Conservation (phyloP, 2,888 invertebrate genomes). For the Rhagium mordax region DNA sequence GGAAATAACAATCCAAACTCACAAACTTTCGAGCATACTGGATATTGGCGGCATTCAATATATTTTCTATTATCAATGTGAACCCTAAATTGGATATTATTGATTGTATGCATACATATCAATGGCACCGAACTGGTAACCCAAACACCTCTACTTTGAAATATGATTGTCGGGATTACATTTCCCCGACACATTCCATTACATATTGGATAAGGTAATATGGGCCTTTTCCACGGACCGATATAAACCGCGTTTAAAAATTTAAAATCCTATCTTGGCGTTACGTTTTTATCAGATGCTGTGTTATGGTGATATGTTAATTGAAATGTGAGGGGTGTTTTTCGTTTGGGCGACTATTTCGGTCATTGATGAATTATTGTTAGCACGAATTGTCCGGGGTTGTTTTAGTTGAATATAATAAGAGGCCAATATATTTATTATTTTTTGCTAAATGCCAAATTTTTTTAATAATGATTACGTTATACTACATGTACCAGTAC, state of each 20-base stretch:
- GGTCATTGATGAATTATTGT: no score
- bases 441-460: no score
- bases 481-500: no score
- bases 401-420: no score
- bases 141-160: conserved; percentile 21
- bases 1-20: neutral
- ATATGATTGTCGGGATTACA: conserved; percentile 22
- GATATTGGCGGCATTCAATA: neutral
- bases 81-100: conserved; percentile 21
- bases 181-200: conserved; percentile 17
- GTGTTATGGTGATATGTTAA: neutral
- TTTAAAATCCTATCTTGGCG: neutral
- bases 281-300: neutral
- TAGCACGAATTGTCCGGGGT: no score
- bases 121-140: conserved; percentile 20
- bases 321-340: neutral
- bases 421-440: no score
- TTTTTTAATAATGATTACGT: no score
- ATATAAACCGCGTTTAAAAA: neutral
- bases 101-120: conserved; percentile 21
- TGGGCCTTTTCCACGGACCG: neutral
- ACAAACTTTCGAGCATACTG: neutral
- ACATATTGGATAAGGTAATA: conserved; percentile 4
- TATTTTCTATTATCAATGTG: conserved; percentile 19
- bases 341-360: no score